Percentiles rank a stretch among this genome's conserved stretches.
These are phyloP conservation scores for Cyrtonyx montezumae DNA, from an alignment of 2,113 vertebrate genomes.

Conservation along the genomic window DNA sequence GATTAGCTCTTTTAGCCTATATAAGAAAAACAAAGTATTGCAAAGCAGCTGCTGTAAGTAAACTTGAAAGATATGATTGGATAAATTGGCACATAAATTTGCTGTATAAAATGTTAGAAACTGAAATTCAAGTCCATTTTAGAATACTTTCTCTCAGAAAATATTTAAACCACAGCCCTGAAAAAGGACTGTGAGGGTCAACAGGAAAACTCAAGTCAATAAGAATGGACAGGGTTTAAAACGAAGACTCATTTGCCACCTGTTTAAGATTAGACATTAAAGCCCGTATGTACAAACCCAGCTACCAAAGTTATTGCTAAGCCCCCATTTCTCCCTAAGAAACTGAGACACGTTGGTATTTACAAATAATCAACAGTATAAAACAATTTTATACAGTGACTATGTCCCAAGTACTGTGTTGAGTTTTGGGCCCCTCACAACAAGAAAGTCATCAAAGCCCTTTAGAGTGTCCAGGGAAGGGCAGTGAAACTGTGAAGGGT, in stretches of 20 bases:
- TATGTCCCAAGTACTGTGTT: no score
- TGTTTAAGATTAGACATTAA: not conserved
- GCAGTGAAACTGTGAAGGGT: no score
- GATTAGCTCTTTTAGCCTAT: not conserved
- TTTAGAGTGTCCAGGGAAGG: no score
- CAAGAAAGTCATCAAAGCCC: no score
- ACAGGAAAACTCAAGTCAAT: not conserved
- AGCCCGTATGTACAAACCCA: not conserved
- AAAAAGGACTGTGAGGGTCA: not conserved
- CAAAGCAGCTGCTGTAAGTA: not conserved
- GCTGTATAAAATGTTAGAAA: not conserved
- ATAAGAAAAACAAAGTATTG: not conserved
- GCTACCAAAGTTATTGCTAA: not conserved
- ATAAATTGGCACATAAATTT: not conserved
- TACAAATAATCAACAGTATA: not conserved
- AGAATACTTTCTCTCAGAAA: not conserved
- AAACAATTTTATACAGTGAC: not conserved
- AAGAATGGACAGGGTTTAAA: not conserved
- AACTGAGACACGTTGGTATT: not conserved
- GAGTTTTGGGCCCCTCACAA: no score
- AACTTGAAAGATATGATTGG: not conserved
- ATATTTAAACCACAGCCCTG: not conserved
- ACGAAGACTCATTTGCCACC: not conserved
- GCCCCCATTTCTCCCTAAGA: fast-evolving
- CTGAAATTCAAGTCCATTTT: not conserved